A percentile compares a stretch with the other conserved stretches of the same genome.
Conservation (phyloP, 1,140 invertebrate genomes). For the Papilio aristodemus region DNA sequence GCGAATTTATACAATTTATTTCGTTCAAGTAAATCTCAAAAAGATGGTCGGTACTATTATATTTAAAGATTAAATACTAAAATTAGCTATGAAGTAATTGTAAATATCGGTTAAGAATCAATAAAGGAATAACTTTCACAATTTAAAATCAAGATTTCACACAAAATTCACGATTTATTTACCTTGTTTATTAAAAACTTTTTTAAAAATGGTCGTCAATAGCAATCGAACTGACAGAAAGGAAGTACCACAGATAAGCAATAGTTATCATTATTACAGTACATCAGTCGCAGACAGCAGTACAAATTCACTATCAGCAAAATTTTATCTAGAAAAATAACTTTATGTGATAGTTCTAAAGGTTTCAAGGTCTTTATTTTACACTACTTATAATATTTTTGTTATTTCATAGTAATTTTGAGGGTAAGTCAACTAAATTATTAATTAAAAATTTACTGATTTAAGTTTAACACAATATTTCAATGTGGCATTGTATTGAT, state of each 20-base stretch:
- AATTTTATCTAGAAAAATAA: too few relatives aligned
- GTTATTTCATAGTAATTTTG: too few relatives aligned
- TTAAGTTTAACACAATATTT: too few relatives aligned
- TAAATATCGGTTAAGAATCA: not conserved
- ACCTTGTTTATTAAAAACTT: conserved; percentile 32
- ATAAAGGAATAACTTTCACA: conserved; percentile 24
- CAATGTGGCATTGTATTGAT: too few relatives aligned
- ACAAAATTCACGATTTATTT: conserved; percentile 36
- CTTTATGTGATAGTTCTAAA: not conserved
- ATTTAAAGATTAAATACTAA: conserved; percentile 12
- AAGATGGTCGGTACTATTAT: conserved; percentile 16
- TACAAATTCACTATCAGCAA: not conserved
- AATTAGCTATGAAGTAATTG: not conserved
- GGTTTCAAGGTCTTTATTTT: too few relatives aligned
- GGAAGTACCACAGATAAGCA: conserved; percentile 5
- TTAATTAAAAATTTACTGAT: too few relatives aligned
- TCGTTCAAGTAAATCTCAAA: not conserved
- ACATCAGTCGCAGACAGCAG: not conserved
- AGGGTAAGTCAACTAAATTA: too few relatives aligned
- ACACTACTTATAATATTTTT: too few relatives aligned
- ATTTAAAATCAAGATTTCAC: conserved; percentile 33
- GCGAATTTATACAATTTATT: not conserved
- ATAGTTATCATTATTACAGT: not conserved
- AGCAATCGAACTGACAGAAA: conserved; percentile 29
- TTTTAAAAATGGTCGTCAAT: conserved; percentile 27